These are phyloP conservation scores for Lophotriccus pileatus DNA, from an alignment of 2,797 vertebrate species.

Conservation along the genomic window DNA sequence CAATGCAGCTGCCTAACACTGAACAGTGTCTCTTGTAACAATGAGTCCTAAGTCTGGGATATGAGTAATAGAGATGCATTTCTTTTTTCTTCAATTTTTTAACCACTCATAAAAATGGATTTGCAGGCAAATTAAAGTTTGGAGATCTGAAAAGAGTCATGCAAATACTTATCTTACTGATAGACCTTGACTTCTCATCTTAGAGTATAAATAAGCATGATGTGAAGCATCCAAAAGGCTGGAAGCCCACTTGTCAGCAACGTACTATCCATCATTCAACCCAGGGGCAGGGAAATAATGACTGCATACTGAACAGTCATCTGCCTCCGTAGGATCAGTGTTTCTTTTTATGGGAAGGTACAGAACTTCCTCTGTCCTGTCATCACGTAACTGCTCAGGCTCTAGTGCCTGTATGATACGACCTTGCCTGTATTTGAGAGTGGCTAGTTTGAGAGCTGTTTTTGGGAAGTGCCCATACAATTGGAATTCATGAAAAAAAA, in stretches of 20 bases:
- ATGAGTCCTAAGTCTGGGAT: neutral
- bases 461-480: neutral
- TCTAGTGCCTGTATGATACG: neutral
- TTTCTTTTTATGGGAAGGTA: neutral
- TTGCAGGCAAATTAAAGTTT: neutral
- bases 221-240: neutral
- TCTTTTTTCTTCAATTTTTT: neutral
- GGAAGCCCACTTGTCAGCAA: neutral
- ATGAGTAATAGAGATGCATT: neutral
- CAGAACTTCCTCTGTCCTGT: neutral
- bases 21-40: neutral
- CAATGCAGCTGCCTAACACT: neutral
- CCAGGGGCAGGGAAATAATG: neutral
- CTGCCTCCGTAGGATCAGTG: neutral
- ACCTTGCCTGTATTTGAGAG: neutral
- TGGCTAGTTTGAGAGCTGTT: neutral
- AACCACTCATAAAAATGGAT: neutral
- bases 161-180: neutral
- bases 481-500: neutral
- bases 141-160: neutral
- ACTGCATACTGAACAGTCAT: neutral
- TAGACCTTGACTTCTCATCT: neutral
- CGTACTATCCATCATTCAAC: neutral
- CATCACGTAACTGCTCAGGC: neutral
- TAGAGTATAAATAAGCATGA: neutral